Base-by-base conservation (phyloP, 2,797 vertebrate species). In the Sylvia borin region DNA sequence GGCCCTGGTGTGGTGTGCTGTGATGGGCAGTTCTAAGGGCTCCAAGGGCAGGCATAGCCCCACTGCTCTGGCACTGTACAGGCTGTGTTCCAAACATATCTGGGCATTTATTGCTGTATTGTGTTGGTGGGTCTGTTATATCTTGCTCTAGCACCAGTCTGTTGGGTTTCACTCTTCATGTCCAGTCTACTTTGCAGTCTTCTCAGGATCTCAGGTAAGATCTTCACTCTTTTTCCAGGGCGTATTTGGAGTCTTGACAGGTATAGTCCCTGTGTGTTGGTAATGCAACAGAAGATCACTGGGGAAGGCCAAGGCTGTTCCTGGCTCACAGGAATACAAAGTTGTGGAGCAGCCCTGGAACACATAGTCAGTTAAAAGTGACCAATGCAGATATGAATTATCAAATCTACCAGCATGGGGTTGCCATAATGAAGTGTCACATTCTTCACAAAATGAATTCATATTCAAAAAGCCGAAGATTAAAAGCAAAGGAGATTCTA, bases 321-420 rank as follows among this genome's bases (percentile, higher is more conserved):
- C 25, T 58, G 61, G 16, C 40, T 88, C 62, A 50, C 47, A 62
- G 34, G 61, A 66, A 32, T 13, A 10, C 1, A 16, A 38, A 48
- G 65, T 53, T 34, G 12, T 27, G 61, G 26, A 54, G 45, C 53
- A 75, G 66, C 57, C 45, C 48, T 78, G 34, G 40, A 78, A 76
- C 65, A 71, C 17, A 29, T 17, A 51, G 16, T 51, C 40, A 19
- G 85, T 78, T 91, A 83, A 73, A 95, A 95, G 92, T 92, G 96
- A 96, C 92, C 70, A 71, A 86, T 94, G 95, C 88, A 90, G 88
- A 91, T 93, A 94, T 90, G 93, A 96, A 96, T 96, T 97, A 94
- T 97, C 93, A 93, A 92, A 92, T 93, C 92, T 95, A 34, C 88
- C 95, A 92, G 86, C 17, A 8, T 20, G 79, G 80, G 7, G 7